phyloP scores from a whole-genome alignment of 2,113 vertebrate species.

The Xenus cinereus region DNA sequence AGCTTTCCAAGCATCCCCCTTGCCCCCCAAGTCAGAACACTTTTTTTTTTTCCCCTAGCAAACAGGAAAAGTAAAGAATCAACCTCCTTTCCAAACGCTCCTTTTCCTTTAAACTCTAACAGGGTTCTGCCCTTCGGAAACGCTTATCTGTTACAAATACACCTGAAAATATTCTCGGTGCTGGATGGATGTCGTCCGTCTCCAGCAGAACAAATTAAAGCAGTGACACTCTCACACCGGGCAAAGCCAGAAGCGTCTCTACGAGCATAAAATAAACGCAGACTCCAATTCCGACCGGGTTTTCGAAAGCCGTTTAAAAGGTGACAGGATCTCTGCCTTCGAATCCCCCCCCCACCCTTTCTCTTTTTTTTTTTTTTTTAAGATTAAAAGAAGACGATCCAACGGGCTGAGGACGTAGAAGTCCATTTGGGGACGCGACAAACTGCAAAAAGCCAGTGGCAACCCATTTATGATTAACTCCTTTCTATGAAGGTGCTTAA shows the following conservation, averaged over 20 bases:
- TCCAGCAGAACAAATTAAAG: neutral
- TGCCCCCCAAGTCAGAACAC: neutral
- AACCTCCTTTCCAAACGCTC: neutral
- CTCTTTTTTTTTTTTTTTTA: neutral
- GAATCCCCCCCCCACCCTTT: too few species aligned
- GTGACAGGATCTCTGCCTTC: neutral
- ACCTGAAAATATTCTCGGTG: slow-evolving; percentile 1
- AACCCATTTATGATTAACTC: slow-evolving; percentile 3
- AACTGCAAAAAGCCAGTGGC: slow-evolving; percentile 16
- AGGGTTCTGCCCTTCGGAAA: neutral
- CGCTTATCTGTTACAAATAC: neutral
- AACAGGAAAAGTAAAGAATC: neutral
- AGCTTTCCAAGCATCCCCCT: neutral
- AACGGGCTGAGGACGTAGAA: neutral
- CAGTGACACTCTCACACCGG: neutral
- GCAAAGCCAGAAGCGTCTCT: neutral
- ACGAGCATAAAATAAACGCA: neutral
- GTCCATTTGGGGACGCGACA: neutral
- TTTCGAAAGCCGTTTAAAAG: neutral
- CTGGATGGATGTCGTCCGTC: neutral
- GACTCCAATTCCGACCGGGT: neutral
- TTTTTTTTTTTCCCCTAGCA: neutral
- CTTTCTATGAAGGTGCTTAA: slow-evolving; percentile 4
- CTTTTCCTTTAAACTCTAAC: neutral
- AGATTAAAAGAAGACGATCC: slow-evolving; percentile 4